Conservation (phyloP, 1,140 invertebrate genomes). For the Drosophila oshimai region DNA sequence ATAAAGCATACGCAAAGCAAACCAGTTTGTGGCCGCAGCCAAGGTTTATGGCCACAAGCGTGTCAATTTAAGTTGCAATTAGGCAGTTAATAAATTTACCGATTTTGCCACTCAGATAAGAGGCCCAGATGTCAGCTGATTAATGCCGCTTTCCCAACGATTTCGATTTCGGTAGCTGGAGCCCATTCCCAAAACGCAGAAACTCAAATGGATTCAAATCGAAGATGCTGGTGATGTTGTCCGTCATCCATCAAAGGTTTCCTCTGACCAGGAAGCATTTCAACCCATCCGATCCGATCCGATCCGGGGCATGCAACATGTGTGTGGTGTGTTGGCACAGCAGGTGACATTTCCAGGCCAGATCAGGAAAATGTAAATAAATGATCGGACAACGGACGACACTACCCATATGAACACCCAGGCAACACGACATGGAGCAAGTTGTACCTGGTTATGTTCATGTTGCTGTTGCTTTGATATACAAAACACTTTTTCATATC, state of each 20-base stretch:
- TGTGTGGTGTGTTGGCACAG: slow-evolving; percentile 76
- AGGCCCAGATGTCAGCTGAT: slow-evolving; percentile 26
- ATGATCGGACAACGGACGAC: slow-evolving; percentile 48
- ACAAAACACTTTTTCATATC: slow-evolving; percentile 81
- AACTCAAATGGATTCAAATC: slow-evolving; percentile 62
- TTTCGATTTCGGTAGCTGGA: slow-evolving; percentile 29
- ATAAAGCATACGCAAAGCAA: slow-evolving; percentile 41
- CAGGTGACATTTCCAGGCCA: slow-evolving; percentile 78
- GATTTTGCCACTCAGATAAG: slow-evolving; percentile 24
- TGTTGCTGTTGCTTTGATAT: slow-evolving; percentile 64
- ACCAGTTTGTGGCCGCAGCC: slow-evolving; percentile 35
- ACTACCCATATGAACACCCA: slow-evolving; percentile 37
- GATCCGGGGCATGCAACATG: slow-evolving; percentile 38
- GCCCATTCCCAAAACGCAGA: slow-evolving; percentile 14
- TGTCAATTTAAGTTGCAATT: slow-evolving; percentile 63
- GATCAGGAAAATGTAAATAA: slow-evolving; percentile 46
- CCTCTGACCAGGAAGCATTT: slow-evolving; percentile 35
- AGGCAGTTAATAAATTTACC: slow-evolving; percentile 63
- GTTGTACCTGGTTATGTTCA: slow-evolving; percentile 56
- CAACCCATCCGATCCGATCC: not conserved
- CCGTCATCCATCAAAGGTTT: slow-evolving; percentile 74
- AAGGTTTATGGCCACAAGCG: slow-evolving; percentile 58
- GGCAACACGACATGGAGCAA: slow-evolving; percentile 60
- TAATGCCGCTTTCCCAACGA: slow-evolving; percentile 32
- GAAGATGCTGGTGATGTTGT: slow-evolving; percentile 44